Evolutionary conservation across 2,888 invertebrate species (phyloP), one percentile per base, ranked within the genome.

Genomic region (Andrena dorsata): DNA sequence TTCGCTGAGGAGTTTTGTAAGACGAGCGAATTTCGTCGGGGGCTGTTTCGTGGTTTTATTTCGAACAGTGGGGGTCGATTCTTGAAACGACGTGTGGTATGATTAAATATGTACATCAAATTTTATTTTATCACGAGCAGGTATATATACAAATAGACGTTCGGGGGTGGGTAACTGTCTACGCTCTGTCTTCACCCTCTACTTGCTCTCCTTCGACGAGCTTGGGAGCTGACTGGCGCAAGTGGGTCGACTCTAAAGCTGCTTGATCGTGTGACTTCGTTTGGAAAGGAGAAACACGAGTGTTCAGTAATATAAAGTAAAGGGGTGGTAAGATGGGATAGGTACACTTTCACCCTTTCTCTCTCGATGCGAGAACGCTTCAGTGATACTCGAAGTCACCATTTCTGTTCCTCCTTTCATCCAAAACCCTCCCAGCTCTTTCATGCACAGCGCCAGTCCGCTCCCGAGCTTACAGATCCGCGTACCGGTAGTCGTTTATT

Each of bases 71-170:
- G 82, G 69, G 65, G 63, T 68, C 69, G 60, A 72, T 70, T 76
- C 70, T 74, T 82, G 72, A 80, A 87, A 87, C 87, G 78, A 88
- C 63, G 35, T 76, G 69, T 87, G 79, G 76, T 86, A 81, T 82
- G 84, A 86, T 90, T 91, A 90, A 92, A 93, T 93, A 93, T 93
- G 92, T 93, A 93, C 93, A 93, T 92, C 92, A 91, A 93, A 92
- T 91, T 93, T 92, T 93, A 92, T 93, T 92, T 91, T 87, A 91
- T 93, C 92, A 93, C 92, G 92, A 93, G 90, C 90, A 91, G 88
- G 90, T 93, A 86, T 93, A 92, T 92, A 93, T 94, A 94, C 93
- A 93, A 93, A 92, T 92, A 92, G 91, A 92, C 91, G 90, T 91
- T 90, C 83, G 79, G 86, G 84, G 84, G 86, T 80, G 86, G 82